phyloP scores from a whole-genome alignment of 2,797 vertebrate species.

The Falco peregrinus region DNA sequence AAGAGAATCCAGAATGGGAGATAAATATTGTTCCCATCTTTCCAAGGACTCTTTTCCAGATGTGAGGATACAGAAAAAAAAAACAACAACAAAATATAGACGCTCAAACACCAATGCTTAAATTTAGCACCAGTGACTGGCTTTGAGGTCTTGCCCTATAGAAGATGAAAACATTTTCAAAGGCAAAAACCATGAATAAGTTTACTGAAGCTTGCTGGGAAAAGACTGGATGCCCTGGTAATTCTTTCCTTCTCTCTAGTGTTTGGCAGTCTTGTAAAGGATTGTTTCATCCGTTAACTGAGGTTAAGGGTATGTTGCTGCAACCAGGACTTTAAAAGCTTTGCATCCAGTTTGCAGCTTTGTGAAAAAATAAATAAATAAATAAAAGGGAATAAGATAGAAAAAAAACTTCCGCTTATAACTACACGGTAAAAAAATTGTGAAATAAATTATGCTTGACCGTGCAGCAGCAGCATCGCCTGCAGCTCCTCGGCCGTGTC shows the following conservation, averaged over 20 bases:
- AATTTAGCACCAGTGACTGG: neutral
- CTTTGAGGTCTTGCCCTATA: neutral
- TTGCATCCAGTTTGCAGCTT: neutral
- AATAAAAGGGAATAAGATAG: no score
- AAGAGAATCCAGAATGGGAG: neutral
- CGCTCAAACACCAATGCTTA: neutral
- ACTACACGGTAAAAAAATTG: neutral
- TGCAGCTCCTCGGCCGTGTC: no score
- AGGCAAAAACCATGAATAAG: neutral
- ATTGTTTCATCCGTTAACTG: neutral
- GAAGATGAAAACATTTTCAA: neutral
- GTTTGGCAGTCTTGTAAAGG: neutral
- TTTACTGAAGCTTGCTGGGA: neutral
- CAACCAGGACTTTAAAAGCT: neutral
- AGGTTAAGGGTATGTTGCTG: neutral
- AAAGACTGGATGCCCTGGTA: neutral
- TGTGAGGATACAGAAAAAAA: neutral
- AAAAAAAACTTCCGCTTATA: neutral
- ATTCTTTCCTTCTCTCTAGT: neutral
- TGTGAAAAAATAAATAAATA: no score
- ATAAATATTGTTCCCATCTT: neutral
- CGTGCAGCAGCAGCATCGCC: rapidly evolving
- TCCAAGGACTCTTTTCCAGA: neutral
- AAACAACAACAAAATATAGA: neutral
- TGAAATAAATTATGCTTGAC: neutral